Evolutionary conservation across 2,113 vertebrate species (phyloP).

Genomic region (Chionis minor): DNA sequence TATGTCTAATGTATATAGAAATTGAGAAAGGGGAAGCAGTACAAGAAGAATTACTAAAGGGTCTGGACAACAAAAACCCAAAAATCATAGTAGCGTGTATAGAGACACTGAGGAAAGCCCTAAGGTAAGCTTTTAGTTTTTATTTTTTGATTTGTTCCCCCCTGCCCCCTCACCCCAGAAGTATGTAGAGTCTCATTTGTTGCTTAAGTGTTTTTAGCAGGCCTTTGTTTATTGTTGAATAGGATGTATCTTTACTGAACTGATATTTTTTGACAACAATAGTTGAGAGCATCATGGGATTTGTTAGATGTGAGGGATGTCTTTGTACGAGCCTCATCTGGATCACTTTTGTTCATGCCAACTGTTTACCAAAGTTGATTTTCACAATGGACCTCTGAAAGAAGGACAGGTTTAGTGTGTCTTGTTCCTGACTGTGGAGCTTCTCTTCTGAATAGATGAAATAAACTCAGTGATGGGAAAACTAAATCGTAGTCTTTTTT

Average conservation of each 20-base stretch:
- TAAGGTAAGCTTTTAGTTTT: slow-evolving; percentile 80
- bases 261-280: neutral
- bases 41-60: slow-evolving; percentile 95
- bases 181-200: neutral
- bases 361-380: neutral
- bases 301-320: neutral
- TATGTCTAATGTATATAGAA: slow-evolving; percentile 96
- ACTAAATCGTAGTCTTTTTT: neutral
- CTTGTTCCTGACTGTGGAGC: neutral
- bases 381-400: neutral
- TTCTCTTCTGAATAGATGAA: neutral
- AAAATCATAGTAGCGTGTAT: slow-evolving; percentile 94
- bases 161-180: neutral
- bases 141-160: neutral
- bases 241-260: neutral
- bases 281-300: neutral
- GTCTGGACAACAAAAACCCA: slow-evolving; percentile 96
- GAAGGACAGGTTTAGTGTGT: neutral
- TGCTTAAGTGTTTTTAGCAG: neutral
- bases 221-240: neutral
- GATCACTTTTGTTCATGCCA: neutral
- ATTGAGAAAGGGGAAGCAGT: slow-evolving; percentile 93
- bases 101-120: slow-evolving; percentile 89
- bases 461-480: neutral
- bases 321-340: neutral